Evolutionary conservation across 1,140 invertebrate genomes (phyloP).

Genomic region (Brachionus calyciflorus): DNA sequence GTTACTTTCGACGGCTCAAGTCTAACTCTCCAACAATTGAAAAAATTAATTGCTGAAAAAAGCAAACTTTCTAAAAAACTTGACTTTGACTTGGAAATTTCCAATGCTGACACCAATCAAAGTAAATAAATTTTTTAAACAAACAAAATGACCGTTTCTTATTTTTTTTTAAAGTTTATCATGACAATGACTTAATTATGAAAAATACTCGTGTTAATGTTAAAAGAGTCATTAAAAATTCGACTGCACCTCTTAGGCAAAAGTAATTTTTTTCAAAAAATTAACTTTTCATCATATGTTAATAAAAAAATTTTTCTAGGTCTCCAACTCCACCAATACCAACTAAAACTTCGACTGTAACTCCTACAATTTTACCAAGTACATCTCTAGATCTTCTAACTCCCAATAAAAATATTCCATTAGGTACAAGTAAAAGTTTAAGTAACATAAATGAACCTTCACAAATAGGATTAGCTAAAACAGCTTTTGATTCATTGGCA

Average conservation of each 20-base stretch:
- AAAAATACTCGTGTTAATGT: constrained; percentile 38
- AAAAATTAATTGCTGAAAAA: constrained; percentile 43
- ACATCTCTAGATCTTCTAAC: not conserved
- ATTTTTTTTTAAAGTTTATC: not conserved
- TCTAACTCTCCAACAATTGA: not conserved
- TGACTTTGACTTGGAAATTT: constrained; percentile 42
- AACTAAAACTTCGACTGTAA: not conserved
- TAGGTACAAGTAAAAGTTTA: not conserved
- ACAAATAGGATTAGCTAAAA: not conserved
- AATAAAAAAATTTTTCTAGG: not conserved
- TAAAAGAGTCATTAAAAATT: constrained; percentile 29
- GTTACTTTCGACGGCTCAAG: constrained; percentile 37
- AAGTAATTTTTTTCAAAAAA: not conserved
- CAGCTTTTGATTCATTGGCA: not conserved
- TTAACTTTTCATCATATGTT: too few relatives aligned
- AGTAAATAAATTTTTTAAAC: not conserved
- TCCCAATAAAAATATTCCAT: not conserved
- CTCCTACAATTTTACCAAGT: not conserved
- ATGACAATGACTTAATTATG: constrained; percentile 5
- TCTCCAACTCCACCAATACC: too few relatives aligned
- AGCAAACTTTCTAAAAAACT: constrained; percentile 26
- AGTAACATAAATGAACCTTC: not conserved
- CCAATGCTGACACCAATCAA: constrained; percentile 31
- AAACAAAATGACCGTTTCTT: not conserved
- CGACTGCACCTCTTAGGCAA: not conserved